phyloP scores from a whole-genome alignment of 1,140 invertebrate genomes.

The Wasmannia auropunctata region DNA sequence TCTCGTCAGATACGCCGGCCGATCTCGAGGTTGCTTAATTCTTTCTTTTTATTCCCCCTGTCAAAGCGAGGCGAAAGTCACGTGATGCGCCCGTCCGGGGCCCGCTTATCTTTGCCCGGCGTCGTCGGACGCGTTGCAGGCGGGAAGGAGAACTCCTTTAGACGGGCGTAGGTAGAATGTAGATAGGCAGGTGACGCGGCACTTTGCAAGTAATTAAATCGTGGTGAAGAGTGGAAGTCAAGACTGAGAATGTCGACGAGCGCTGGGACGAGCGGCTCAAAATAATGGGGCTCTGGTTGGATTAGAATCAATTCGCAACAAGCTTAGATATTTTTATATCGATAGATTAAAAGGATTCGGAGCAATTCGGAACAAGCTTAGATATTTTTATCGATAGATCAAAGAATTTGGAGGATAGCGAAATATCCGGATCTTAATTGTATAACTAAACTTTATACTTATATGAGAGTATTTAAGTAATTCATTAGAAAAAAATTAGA shows the following conservation, averaged over 20 bases:
- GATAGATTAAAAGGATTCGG: too few species aligned
- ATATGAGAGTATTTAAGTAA: background rate
- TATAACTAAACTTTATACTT: too few species aligned
- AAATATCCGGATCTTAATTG: too few species aligned
- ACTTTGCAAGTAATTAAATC: background rate
- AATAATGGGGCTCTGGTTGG: background rate
- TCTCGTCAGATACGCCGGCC: background rate
- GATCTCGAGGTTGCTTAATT: background rate
- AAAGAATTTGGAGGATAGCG: background rate
- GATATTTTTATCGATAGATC: background rate
- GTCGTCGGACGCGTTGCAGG: too few species aligned
- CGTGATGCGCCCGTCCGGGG: background rate
- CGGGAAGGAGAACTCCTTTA: background rate
- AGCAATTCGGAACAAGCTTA: too few species aligned
- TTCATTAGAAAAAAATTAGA: background rate
- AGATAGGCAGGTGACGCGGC: background rate
- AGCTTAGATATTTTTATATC: too few species aligned
- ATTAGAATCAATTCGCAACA: background rate
- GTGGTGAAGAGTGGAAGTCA: background rate
- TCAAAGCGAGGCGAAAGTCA: conserved; percentile 2
- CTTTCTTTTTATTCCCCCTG: background rate
- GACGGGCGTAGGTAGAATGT: background rate
- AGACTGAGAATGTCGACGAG: background rate
- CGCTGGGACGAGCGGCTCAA: background rate
- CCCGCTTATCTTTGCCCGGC: background rate